Conservation (phyloP, 2,113 vertebrate genomes). For the Poeciliopsis turrubarensis region DNA sequence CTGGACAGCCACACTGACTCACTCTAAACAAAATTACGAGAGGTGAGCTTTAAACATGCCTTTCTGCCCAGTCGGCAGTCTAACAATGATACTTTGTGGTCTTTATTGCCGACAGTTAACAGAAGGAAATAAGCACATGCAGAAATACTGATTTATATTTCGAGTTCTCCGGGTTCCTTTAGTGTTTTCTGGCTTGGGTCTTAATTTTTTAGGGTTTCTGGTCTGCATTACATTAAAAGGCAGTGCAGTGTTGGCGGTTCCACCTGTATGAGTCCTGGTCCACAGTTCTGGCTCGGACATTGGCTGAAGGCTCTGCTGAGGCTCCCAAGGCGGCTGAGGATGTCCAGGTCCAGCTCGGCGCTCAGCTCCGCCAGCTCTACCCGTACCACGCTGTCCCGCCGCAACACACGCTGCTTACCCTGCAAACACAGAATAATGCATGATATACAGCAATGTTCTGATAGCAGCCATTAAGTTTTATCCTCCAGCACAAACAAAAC, state of each 20-base stretch:
- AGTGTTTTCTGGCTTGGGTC: background rate
- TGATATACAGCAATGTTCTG: background rate
- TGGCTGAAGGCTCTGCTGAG: constrained; percentile 75
- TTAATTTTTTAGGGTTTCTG: background rate
- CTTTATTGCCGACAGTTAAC: constrained; percentile 1
- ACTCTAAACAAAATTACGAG: background rate
- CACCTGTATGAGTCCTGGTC: constrained; percentile 64
- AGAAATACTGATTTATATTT: constrained; percentile 5
- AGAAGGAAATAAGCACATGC: background rate
- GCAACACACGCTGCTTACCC: constrained; percentile 76
- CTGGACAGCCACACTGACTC: constrained; percentile 1
- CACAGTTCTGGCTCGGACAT: constrained; percentile 56
- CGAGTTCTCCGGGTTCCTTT: background rate
- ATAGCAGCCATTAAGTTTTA: background rate
- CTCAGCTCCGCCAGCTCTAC: constrained; percentile 79
- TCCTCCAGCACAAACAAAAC: background rate
- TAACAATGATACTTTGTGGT: constrained; percentile 2
- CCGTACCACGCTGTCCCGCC: constrained; percentile 70
- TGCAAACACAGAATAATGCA: constrained; percentile 32
- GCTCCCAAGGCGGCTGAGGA: constrained; percentile 72
- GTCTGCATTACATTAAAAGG: background rate
- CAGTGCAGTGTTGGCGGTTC: background rate
- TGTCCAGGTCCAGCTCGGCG: constrained; percentile 81
- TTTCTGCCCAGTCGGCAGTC: background rate
- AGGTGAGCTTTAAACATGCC: background rate